phyloP scores from a whole-genome alignment of 2,797 vertebrate genomes.

The Poliocrania exsul region DNA sequence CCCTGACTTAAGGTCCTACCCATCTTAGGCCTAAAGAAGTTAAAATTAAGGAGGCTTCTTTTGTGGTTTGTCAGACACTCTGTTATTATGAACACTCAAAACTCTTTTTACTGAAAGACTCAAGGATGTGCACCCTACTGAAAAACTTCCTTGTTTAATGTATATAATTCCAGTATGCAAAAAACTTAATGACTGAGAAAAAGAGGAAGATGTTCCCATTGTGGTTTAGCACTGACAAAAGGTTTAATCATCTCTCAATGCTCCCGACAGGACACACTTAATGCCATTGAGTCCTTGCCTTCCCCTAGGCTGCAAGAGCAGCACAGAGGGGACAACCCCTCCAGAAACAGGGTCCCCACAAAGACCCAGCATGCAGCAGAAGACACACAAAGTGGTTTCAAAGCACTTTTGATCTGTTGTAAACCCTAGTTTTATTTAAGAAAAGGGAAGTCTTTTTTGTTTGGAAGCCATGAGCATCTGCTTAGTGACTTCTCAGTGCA shows the following conservation, averaged over 20 bases:
- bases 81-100: slow-evolving; percentile 51
- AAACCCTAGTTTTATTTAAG: not conserved
- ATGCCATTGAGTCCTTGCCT: not conserved
- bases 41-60: slow-evolving; percentile 55
- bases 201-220: slow-evolving; percentile 19
- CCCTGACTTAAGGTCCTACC: not conserved
- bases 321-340: not conserved
- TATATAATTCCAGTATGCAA: slow-evolving; percentile 57
- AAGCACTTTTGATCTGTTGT: not conserved
- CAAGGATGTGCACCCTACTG: not conserved
- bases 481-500: not conserved
- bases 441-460: not conserved
- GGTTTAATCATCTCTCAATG: slow-evolving; percentile 1
- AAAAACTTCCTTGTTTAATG: slow-evolving; percentile 47
- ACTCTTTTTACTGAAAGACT: slow-evolving; percentile 44
- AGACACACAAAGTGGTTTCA: not conserved
- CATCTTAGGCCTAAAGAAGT: slow-evolving; percentile 31
- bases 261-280: not conserved
- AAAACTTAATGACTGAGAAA: slow-evolving; percentile 55
- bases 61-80: slow-evolving; percentile 46
- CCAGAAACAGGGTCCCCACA: not conserved
- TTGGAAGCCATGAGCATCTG: not conserved
- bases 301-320: not conserved
- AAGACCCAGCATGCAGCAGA: not conserved
- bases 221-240: slow-evolving; percentile 34